phyloP scores from a whole-genome alignment of 2,797 vertebrate genomes.

The Sebastes iracundus region DNA sequence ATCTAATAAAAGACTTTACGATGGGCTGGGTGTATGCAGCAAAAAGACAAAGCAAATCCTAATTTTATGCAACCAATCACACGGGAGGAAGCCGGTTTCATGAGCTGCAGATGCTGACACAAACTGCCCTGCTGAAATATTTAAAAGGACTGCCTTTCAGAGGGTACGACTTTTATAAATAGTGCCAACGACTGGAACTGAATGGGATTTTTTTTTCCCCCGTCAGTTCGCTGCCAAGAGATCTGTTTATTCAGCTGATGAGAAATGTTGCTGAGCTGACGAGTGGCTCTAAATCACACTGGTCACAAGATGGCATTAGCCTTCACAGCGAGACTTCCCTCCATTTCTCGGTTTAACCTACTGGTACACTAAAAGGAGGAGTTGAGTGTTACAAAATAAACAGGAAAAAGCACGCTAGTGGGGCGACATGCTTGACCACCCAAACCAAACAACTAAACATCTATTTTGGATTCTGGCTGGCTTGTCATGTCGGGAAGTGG shows the following conservation, averaged over 20 bases:
- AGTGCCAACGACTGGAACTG: constrained; percentile 20
- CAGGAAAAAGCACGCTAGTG: constrained; percentile 12
- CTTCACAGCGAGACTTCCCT: constrained; percentile 15
- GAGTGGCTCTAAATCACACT: constrained; percentile 53
- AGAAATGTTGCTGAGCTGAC: constrained; percentile 62
- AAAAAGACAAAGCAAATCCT: neutral
- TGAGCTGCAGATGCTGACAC: constrained; percentile 33
- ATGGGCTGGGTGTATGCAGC: neutral
- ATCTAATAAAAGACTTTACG: neutral
- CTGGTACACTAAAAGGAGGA: constrained; percentile 5
- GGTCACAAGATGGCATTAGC: constrained; percentile 46
- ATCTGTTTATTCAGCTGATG: constrained; percentile 67
- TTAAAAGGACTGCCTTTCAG: constrained; percentile 24
- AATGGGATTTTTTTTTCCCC: neutral
- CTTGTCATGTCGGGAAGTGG: constrained; percentile 22
- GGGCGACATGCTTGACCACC: constrained; percentile 12
- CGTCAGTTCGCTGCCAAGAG: constrained; percentile 34
- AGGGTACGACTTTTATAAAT: constrained; percentile 54
- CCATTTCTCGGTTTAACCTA: constrained; percentile 10
- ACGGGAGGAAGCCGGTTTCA: constrained; percentile 19
- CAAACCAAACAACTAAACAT: constrained; percentile 34
- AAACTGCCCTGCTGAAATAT: constrained; percentile 38
- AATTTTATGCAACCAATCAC: neutral
- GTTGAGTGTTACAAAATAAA: constrained; percentile 21
- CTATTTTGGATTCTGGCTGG: constrained; percentile 32